Evolutionary conservation across 2,113 vertebrate genomes (phyloP), one percentile per base, ranked within the genome.

Genomic region (Bostrychus sinensis): DNA sequence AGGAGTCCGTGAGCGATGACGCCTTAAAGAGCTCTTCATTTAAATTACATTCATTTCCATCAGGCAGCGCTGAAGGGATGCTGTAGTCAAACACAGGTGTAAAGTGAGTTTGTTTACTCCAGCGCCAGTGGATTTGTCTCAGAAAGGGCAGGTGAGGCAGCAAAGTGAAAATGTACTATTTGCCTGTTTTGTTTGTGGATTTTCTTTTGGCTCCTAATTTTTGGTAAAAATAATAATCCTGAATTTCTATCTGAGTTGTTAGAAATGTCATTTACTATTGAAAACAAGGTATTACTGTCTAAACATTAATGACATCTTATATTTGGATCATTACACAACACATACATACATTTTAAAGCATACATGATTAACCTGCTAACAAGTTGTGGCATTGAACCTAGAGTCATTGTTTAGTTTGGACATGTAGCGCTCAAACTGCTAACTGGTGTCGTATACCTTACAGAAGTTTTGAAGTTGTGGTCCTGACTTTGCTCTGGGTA

Each of bases 11-110:
- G 71, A 79, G 67, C 59, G 75, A 51, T 60, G 69, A 36, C 56
- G 62, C 69, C 79, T 77, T 65, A 65, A 71, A 85, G 56, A 82
- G 76, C 70, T 66, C 71, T 75, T 81, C 60, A 75, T 80, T 56
- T 65, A 54, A 70, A 76, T 63, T 64, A 42, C 53, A 54, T 56
- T 76, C 17, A 60, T 80, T 79, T 77, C 65, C 58, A 68, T 72
- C 63, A 75, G 63, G 64, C 54, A 56, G 51, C 42, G 72, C 66
- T 78, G 64, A 80, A 70, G 39, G 41, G 67, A 83, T 76, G 69
- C 57, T 70, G 37, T 73, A 62, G 56, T 41, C 32, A 72, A 72
- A 75, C 56, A 14, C 45, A 75, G 58, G 23, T 69, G 55, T 57
- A 53, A 12, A 4, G 17, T 26, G 13, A 20, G 41, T 17, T 53